Base-by-base conservation (phyloP, 2,113 vertebrate genomes). In the Oncorhynchus nerka region DNA sequence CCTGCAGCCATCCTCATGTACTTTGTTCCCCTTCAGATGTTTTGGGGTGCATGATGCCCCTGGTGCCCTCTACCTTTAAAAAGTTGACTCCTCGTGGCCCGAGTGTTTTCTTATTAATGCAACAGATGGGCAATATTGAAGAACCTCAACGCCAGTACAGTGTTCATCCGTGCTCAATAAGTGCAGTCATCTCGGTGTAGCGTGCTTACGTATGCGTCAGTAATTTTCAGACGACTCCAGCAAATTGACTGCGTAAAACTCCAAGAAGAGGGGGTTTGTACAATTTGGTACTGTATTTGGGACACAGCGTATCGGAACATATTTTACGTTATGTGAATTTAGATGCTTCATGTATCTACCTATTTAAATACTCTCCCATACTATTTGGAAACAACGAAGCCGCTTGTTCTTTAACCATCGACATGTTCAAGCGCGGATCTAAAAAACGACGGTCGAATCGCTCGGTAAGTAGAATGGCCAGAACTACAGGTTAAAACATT, bases 341-440 rank as follows among this genome's bases (percentile, higher is more conserved):
- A 59, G 49, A 34, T 61, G 79, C 9, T 30, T 12, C 22, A 49
- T 39, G 76, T 48, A 75, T 16, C 3, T 26, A 76, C 45, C 61
- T 45, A 24, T 2, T 12, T 71, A 16, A 69, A 34, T 61, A 32
- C 3, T 2, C n/a, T 22, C 24, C 39, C 20, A 49, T 61, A 24
- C 72, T 4, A 59, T 59, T 68, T 26, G 59, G 32, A 69, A 39
- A 64, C 69, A 32, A 76, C 76, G 48, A 51, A 30, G 80, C 69
- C 34, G 59, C 57, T 26, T 32, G 22, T 26, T 71, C 81, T 75
- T 24, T 1, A 73, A 74, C 81, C 28, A 32, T 69, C 77, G 79
- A 77, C 83, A 94, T 94, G 94, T 94, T 94, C 84, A 85, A 91
- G 26, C 92, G 93, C 66, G 93, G 93, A 11, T 94, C 94, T 8